Percentiles rank a stretch among this genome's conserved stretches.
Evolutionary conservation across 92 coral and sea anemone species (phyloP).

Genomic region (Epizoanthus scotinus): DNA sequence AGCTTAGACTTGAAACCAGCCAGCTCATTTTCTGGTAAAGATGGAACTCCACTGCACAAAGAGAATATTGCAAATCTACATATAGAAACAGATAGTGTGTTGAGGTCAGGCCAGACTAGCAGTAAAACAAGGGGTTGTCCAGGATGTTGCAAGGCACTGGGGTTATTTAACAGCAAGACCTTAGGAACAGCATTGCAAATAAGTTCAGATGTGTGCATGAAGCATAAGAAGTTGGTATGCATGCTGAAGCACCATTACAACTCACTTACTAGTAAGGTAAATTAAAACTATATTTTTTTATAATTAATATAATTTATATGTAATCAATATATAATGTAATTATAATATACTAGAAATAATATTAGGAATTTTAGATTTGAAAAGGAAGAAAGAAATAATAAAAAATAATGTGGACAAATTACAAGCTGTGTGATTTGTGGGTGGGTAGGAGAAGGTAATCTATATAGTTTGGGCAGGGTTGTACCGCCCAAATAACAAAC

Average conservation of each 20-base stretch:
- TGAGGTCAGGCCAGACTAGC: background rate
- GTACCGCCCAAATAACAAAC: too few relatives aligned
- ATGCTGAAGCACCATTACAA: slow-evolving; percentile 14
- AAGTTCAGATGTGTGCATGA: slow-evolving; percentile 11
- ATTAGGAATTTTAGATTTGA: too few relatives aligned
- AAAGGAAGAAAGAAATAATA: too few relatives aligned
- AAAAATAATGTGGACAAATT: too few relatives aligned
- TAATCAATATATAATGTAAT: too few relatives aligned
- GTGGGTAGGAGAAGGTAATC: too few relatives aligned
- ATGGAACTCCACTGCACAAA: background rate
- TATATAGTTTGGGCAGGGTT: too few relatives aligned
- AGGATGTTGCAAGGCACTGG: background rate
- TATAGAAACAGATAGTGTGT: background rate
- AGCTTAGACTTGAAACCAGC: background rate
- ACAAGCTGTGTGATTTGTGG: too few relatives aligned
- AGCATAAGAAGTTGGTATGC: slow-evolving; percentile 4
- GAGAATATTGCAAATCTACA: background rate
- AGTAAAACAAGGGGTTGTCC: background rate
- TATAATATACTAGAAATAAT: too few relatives aligned
- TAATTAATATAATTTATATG: too few relatives aligned
- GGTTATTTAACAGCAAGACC: slow-evolving; percentile 24
- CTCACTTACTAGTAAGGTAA: background rate
- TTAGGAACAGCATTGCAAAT: slow-evolving; percentile 2
- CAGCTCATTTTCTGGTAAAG: background rate
- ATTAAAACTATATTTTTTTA: too few relatives aligned